Base-by-base conservation (phyloP, 2,113 vertebrate species). In the Anseranas semipalmata region DNA sequence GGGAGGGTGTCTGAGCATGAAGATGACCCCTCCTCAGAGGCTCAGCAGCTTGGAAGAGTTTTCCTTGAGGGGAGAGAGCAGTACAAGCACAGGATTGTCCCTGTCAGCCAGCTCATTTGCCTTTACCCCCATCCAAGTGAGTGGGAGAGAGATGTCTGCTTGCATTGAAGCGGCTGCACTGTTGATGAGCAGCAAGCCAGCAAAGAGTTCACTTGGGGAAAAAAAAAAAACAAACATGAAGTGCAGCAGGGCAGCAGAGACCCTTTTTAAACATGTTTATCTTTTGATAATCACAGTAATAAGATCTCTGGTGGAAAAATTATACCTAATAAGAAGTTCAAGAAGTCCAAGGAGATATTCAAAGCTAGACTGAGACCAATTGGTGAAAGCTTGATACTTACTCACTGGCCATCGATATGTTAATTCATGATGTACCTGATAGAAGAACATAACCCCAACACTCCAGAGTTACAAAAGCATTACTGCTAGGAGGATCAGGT, bases 171-270 rank as follows among this genome's bases (percentile, higher is more conserved):
- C 0, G 0, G 16, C 22, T 91, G 43, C 56, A 25, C 39, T 59
- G 41, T 7, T 82, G 70, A 74, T 65, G 75, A 82, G 30, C 62
- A 79, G n/a, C 43, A 70, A 88, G 24, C 58, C 92, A 76, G 43
- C 48, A 63, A 84, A 33, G 50, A 81, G 63, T 78, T 94, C 58
- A 59, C 39, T 71, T 28, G 15, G n/a, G 45, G 43, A 53, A 52
- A 93, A 94, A n/a, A n/a, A n/a, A n/a, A n/a, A n/a, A n/a, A n/a
- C n/a, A n/a, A 74, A 37, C 19, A 55, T 41, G 67, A 89, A 93
- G 22, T 3, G 4, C 3, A 15, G 37, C 39, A 87, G 58, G 32
- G 70, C 17, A 90, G 53, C 25, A 65, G 58, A 92, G 4, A 24
- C 59, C 65, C 55, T 85, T 65, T 48, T 20, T 71, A 76, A 93